phyloP scores from a whole-genome alignment of 2,797 vertebrate genomes.

The Halcyon leucocephala region DNA sequence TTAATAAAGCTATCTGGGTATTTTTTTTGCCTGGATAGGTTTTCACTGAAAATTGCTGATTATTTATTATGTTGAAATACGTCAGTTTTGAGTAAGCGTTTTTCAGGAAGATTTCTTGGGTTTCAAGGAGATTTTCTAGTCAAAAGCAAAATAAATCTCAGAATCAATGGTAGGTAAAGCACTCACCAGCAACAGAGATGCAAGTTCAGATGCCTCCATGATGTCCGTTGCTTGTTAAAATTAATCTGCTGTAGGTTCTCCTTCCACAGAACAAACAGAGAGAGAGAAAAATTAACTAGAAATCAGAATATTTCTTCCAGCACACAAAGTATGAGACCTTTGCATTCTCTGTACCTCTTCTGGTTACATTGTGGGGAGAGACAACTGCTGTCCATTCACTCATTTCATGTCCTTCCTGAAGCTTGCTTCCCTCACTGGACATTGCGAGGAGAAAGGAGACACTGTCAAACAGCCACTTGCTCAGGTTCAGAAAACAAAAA shows the following conservation, averaged over 20 bases:
- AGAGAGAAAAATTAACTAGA: not conserved
- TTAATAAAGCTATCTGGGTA: not conserved
- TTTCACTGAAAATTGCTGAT: not conserved
- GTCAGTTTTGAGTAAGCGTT: not conserved
- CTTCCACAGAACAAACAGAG: not conserved
- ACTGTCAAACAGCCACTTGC: not conserved
- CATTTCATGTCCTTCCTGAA: not conserved
- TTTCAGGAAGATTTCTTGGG: not conserved
- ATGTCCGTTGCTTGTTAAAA: not conserved
- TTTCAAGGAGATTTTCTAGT: not conserved
- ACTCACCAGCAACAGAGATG: not conserved
- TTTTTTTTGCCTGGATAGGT: not conserved
- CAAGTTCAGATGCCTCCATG: fast-evolving
- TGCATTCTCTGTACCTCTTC: not conserved
- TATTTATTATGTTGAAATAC: not conserved
- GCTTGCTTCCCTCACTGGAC: not conserved
- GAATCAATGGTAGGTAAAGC: not conserved
- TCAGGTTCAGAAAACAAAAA: not conserved
- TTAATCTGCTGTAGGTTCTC: not conserved
- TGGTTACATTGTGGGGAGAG: not conserved
- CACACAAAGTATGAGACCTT: not conserved
- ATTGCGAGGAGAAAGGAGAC: not conserved
- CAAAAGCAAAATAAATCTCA: not conserved
- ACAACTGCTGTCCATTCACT: not conserved
- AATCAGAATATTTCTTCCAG: not conserved